Evolutionary conservation across 2,888 invertebrate species (phyloP), one percentile per base, ranked within the genome.

Genomic region (Drosophila borealis): DNA sequence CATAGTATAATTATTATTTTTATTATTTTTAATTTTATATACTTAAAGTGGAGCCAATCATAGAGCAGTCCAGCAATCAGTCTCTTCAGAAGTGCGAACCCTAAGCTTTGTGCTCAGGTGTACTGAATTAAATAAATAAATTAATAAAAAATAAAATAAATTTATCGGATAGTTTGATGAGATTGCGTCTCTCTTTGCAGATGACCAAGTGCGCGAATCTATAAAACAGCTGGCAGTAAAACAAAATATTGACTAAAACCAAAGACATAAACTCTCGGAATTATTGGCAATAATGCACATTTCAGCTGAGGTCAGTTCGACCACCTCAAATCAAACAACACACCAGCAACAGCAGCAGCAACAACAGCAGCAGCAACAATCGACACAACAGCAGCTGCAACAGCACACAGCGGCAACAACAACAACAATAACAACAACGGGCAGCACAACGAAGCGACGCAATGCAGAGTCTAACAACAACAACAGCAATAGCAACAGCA

Each of bases 281-380:
- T 59, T 51, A 63, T 51, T 67, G 67, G 84, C 77, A 86, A 87
- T 81, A 93, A 96, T 96, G 96, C 96, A 96, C 94, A 93, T 96
- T 92, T 95, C 96, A 85, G 95, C 95, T 93, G 96, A 96, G 94
- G 95, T 96, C 91, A 95, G 95, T 91, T 95, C 96, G 57, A 95
- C 96, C 66, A 95, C 95, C 62, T 94, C 85, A 63, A 93, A 93
- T 59, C 93, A 83, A 67, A 74, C 79, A 48, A 8, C 29, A 29
- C 29, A 29, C 29, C 29, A 29, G 8, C 82, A 81, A 5, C 84
- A 74, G 33, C 86, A 86, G 10, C 81, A 81, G 0, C 74, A 72
- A 0, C 81, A 81, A 0, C 83, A 81, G 2, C 67, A 71, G 4
- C 60, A 81, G 57, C 67, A 79, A 8, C 73, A 45, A 61, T 71